Percentiles rank a stretch among this genome's conserved stretches.
phyloP scores from a whole-genome alignment of 2,888 invertebrate genomes.

The Aspidiotus rigidus region DNA sequence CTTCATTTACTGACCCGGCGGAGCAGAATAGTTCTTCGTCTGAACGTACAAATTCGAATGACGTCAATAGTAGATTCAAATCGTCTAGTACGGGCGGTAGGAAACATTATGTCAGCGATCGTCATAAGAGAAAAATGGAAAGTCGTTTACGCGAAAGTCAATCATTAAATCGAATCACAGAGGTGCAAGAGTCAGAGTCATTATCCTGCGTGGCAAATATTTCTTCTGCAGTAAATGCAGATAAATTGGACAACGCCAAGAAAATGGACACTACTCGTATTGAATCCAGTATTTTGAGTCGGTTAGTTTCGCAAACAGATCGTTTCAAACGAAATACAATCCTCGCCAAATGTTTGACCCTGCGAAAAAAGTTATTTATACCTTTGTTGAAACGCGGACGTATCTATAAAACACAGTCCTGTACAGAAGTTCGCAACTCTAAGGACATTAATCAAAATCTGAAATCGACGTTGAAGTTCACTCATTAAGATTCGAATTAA shows the following conservation, averaged over 20 bases:
- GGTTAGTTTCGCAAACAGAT: conserved; percentile 13
- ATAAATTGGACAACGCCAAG: background rate
- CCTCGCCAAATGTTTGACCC: conserved; percentile 59
- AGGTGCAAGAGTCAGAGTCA: conserved; percentile 64
- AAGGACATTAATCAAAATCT: conserved; percentile 35
- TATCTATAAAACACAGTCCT: conserved; percentile 54
- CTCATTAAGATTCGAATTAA: conserved; percentile 10
- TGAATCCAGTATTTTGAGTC: background rate
- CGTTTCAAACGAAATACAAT: conserved; percentile 49
- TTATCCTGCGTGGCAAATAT: background rate
- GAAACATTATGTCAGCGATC: conserved; percentile 42
- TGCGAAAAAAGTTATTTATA: conserved; percentile 56
- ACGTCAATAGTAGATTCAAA: conserved; percentile 42
- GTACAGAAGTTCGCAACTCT: conserved; percentile 42
- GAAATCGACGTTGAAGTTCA: conserved; percentile 25
- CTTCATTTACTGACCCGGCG: conserved; percentile 25
- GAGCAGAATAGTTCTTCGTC: conserved; percentile 38
- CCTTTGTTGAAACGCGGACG: conserved; percentile 51
- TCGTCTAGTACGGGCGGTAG: conserved; percentile 38
- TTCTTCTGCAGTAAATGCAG: conserved; percentile 13
- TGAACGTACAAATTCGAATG: conserved; percentile 39
- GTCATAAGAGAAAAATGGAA: conserved; percentile 53
- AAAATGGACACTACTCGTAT: background rate
- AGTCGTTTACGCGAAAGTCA: conserved; percentile 68
- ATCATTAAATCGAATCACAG: conserved; percentile 73